Evolutionary conservation across 2,888 invertebrate species (phyloP), one percentile per base, ranked within the genome.

Genomic region (Stenodema calcarata): DNA sequence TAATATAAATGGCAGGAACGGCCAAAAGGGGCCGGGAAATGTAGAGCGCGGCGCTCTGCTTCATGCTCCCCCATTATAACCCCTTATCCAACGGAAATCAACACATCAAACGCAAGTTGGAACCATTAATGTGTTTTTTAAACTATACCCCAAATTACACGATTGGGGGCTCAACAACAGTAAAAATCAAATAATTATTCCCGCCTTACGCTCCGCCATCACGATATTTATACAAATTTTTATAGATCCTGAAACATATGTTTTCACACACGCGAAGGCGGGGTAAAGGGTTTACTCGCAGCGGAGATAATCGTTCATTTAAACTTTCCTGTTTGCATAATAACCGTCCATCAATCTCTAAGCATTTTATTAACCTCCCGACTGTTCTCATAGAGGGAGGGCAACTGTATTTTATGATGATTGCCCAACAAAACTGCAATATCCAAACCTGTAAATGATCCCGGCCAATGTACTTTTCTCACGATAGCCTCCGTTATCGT

Each of bases 101-200:
- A 82, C 82, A 82, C 69, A 82, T 82, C 82, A 82, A 82, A 82
- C 82, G 82, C 82, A 82, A 82, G 12, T 82, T 69, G 62, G 82
- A 82, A 82, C 69, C 69, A 82, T 82, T 82, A 82, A 82, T 82
- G 82, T 82, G 82, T 69, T 82, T 41, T 82, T 62, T 41, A 69
- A 82, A 69, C 23, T 69, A 82, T 82, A 69, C 69, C 82, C 82
- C 82, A 82, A 69, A 82, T 82, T 82, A 69, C 69, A 69, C 70
- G 82, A 82, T 82, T 27, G 82, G 16, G 78, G 78, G n/a, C 12
- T 2, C 23, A 3, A 78, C 42, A 78, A 69, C 82, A 82, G 69
- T 69, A 62, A 82, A 69, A 82, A 82, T 82, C 82, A 82, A 82
- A 82, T 82, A 82, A 82, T 82, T 82, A 41, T 82, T 69, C 82